Base-by-base conservation (phyloP, 2,113 vertebrate genomes). In the Chlorocebus sabaeus region DNA sequence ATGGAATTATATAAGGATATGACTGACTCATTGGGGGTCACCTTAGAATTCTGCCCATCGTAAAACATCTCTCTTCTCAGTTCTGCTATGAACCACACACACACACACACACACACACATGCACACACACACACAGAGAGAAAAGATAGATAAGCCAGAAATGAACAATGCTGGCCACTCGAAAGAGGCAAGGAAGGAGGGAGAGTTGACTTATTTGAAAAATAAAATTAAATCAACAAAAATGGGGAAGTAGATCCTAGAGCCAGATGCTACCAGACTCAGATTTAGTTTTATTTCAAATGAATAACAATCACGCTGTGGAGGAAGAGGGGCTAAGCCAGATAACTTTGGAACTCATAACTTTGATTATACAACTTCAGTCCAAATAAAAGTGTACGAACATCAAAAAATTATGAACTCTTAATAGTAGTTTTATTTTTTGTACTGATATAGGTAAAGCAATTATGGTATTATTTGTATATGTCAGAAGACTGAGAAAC, bases 271-370 rank as follows among this genome's bases (percentile, higher is more conserved):
- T 73, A 57, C 70, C 22, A 48, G 32, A 76, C 55, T 76, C 67
- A 85, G 27, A 85, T 6, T 73, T 18, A 45, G 23, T 40, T 79
- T 8, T 64, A 81, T 76, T 92, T 95, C 57, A 78, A 40, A 76
- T 87, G 16, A 95, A 61, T 55, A 87, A 6, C 48, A 68, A 64
- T 20, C 27, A 64, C 22, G 38, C 8, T 64, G 32, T 48, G 23
- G 59, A 35, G 22, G n/a, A 6, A 12, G 20, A 32, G 22, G 22
- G 32, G 7, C 23, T 40, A 55, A 73, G 27, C 22, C 57, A 83
- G 79, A 48, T 59, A 93, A 55, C 1, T 78, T 38, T 17, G 17
- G 45, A 43, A 50, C 45, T 79, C 9, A 18, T 8, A 43, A 8
- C 23, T 55, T 50, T 32, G 11, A 48, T 72, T n/a, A 72, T 5